A percentile compares a stretch with the other conserved stretches of the same genome.
These are phyloP conservation scores for Bursaphelenchus mucronatus DNA, from an alignment of 1,140 invertebrate species.

Conservation along the genomic window DNA sequence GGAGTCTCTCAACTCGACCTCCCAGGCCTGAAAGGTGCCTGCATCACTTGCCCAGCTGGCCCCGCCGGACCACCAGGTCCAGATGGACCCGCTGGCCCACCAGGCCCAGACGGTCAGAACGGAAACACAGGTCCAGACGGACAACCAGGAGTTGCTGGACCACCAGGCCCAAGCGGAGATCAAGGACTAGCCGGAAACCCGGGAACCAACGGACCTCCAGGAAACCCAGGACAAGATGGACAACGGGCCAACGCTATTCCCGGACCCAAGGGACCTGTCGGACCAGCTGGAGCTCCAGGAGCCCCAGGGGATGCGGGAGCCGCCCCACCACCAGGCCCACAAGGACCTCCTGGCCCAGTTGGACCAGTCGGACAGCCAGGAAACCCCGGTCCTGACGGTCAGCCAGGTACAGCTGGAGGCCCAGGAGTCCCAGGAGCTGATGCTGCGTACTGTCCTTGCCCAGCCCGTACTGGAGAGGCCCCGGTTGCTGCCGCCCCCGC, in stretches of 20 bases:
- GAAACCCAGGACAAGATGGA: too few relatives aligned
- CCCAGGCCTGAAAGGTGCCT: neutral
- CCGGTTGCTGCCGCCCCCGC: too few relatives aligned
- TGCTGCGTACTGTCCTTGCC: too few relatives aligned
- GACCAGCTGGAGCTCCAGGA: conserved; percentile 6
- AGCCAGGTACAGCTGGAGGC: conserved; percentile 11
- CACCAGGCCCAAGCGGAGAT: conserved; percentile 18
- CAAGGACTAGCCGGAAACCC: conserved; percentile 22
- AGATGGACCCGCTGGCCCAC: neutral
- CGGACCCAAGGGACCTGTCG: neutral
- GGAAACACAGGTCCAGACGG: conserved; percentile 19
- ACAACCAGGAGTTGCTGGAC: conserved; percentile 19
- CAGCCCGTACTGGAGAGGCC: too few relatives aligned
- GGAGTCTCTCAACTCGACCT: conserved; percentile 22
- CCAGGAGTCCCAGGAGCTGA: too few relatives aligned
- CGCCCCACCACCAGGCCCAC: neutral
- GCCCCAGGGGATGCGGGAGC: neutral
- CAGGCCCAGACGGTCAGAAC: neutral
- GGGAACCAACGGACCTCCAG: conserved; percentile 21
- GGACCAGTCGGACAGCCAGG: neutral
- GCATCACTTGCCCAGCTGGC: conserved; percentile 16
- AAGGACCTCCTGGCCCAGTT: neutral
- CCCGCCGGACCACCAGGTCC: neutral
- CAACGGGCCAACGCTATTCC: neutral
- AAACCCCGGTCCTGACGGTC: conserved; percentile 18